These are phyloP conservation scores for Trissoscelio sp. DNA, from an alignment of 2,888 invertebrate species.

Conservation along the genomic window DNA sequence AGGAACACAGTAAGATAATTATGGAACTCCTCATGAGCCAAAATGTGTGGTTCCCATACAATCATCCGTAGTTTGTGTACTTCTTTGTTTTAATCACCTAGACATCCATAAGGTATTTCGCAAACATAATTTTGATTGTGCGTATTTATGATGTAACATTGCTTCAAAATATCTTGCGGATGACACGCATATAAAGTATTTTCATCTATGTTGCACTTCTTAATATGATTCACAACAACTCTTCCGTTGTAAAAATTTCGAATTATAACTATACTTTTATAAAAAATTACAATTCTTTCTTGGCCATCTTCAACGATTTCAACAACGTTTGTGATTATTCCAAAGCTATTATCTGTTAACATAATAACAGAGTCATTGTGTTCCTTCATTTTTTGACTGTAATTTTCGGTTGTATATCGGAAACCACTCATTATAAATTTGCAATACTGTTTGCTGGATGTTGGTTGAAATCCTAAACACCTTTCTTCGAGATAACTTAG, in stretches of 20 bases:
- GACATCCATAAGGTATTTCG: background rate
- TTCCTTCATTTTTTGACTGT: slow-evolving; percentile 4
- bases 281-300: background rate
- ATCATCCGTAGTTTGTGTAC: too few relatives aligned
- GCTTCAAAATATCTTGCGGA: background rate
- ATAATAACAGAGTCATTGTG: background rate
- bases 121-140: background rate
- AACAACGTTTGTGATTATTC: background rate
- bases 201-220: background rate
- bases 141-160: background rate
- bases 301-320: background rate
- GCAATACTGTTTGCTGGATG: background rate
- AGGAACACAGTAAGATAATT: too few relatives aligned
- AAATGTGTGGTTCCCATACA: too few relatives aligned
- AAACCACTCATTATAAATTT: background rate
- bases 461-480: background rate
- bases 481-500: background rate
- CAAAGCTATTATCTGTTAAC: background rate
- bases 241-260: background rate
- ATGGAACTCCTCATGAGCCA: too few relatives aligned
- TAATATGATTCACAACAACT: background rate
- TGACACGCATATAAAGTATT: background rate
- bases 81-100: background rate
- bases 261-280: background rate
- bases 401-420: background rate